A percentile compares a stretch with the other conserved stretches of the same genome.
Conservation (phyloP, 2,888 invertebrate genomes). For the Iselma pallidipennis region DNA sequence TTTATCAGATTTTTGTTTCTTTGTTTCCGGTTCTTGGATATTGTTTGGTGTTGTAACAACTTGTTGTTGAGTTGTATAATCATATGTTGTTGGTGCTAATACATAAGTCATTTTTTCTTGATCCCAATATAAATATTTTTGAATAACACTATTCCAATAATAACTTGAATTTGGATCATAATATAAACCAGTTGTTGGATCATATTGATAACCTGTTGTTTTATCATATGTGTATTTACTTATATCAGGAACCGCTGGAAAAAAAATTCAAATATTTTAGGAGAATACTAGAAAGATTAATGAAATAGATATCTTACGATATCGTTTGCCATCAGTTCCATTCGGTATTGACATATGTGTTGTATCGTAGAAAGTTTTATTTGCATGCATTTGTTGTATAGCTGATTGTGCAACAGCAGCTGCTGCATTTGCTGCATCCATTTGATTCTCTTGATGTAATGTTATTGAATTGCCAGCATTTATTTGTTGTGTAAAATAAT, state of each 20-base stretch:
- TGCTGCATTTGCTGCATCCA: conserved; percentile 79
- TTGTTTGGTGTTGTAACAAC: conserved; percentile 13
- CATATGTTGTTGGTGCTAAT: conserved; percentile 55
- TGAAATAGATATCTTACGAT: conserved; percentile 56
- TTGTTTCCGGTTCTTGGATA: conserved; percentile 57
- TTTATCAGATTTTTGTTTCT: conserved; percentile 74
- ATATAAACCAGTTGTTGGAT: conserved; percentile 89
- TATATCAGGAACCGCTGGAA: conserved; percentile 78
- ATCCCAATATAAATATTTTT: conserved; percentile 96
- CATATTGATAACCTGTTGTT: conserved; percentile 95
- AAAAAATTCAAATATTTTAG: not conserved
- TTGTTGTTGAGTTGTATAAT: conserved; percentile 32
- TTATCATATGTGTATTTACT: conserved; percentile 93
- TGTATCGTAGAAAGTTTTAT: conserved; percentile 54
- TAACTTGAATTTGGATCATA: conserved; percentile 96
- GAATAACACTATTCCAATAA: conserved; percentile 90
- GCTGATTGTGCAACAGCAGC: conserved; percentile 90
- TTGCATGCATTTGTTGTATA: conserved; percentile 67
- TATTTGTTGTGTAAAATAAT: conserved; percentile 71
- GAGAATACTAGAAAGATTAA: not conserved
- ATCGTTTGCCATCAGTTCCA: conserved; percentile 69
- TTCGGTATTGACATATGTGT: conserved; percentile 59
- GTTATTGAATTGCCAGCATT: conserved; percentile 61
- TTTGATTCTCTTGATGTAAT: conserved; percentile 62
- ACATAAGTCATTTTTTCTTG: conserved; percentile 68